phyloP scores from a whole-genome alignment of 2,797 vertebrate species.

The Melanotaenia nigrans region DNA sequence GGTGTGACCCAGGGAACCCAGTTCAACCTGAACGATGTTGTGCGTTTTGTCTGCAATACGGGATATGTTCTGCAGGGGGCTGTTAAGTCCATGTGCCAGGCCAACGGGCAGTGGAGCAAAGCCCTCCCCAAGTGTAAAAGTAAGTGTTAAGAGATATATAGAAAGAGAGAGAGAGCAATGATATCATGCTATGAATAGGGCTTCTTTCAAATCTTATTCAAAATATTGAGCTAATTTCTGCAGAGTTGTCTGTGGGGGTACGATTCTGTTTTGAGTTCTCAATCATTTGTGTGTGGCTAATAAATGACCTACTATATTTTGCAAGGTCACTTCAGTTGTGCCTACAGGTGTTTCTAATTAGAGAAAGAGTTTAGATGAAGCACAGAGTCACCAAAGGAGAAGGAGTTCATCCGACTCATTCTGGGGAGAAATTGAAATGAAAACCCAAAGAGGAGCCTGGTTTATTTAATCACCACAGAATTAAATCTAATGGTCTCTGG shows the following conservation, averaged over 20 bases:
- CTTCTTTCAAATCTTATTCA: slow-evolving; percentile 1
- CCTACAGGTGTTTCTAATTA: slow-evolving; percentile 57
- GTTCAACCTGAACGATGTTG: slow-evolving; percentile 94
- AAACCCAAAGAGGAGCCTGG: slow-evolving; percentile 46
- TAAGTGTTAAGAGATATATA: slow-evolving; percentile 77
- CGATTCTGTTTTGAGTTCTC: slow-evolving; percentile 16
- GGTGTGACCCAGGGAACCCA: slow-evolving; percentile 93
- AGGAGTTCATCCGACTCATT: slow-evolving; percentile 50
- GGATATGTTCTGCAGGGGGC: slow-evolving; percentile 92
- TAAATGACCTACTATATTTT: slow-evolving; percentile 39
- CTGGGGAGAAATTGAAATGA: slow-evolving; percentile 60
- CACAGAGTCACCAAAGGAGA: slow-evolving; percentile 22
- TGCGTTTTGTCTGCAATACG: slow-evolving; percentile 91
- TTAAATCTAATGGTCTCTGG: slow-evolving; percentile 28
- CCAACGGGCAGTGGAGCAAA: slow-evolving; percentile 96
- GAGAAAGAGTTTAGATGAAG: slow-evolving; percentile 37
- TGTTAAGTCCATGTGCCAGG: slow-evolving; percentile 88
- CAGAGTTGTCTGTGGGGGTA: neutral
- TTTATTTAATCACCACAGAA: slow-evolving; percentile 64
- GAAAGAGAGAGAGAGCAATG: neutral
- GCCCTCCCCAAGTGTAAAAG: slow-evolving; percentile 90
- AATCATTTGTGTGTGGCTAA: slow-evolving; percentile 28
- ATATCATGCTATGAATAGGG: neutral
- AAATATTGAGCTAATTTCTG: neutral
- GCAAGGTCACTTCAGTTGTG: slow-evolving; percentile 44